Evolutionary conservation across 2,888 invertebrate genomes (phyloP).

Genomic region (Heliconius cydno): DNA sequence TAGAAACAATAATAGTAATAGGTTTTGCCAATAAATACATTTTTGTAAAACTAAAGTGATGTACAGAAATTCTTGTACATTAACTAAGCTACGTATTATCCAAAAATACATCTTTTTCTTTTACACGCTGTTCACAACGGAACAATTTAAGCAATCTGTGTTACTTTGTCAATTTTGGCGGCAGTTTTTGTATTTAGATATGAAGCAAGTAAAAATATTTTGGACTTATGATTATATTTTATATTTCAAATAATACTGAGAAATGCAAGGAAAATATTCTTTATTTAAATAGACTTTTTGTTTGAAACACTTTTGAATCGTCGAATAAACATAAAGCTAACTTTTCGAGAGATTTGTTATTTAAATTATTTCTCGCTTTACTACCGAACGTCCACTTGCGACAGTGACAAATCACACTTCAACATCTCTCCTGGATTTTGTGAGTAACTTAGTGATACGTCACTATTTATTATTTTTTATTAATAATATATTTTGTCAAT

Average conservation of each 20-base stretch:
- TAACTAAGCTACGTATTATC: background rate
- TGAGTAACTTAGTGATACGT: too few species aligned
- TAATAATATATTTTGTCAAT: too few species aligned
- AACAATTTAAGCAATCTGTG: background rate
- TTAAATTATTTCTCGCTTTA: too few species aligned
- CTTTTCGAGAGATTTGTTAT: too few species aligned
- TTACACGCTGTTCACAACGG: background rate
- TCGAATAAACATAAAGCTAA: too few species aligned
- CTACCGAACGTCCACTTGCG: too few species aligned
- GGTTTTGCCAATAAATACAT: background rate
- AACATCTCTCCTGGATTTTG: too few species aligned
- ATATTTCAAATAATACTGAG: background rate
- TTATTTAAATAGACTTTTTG: too few species aligned
- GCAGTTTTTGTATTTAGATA: background rate
- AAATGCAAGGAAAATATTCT: too few species aligned
- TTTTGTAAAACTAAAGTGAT: background rate
- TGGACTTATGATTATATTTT: background rate
- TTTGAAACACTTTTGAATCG: too few species aligned
- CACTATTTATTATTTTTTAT: too few species aligned
- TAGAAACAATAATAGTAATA: background rate
- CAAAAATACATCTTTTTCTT: background rate
- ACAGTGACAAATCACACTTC: too few species aligned
- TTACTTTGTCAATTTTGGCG: background rate
- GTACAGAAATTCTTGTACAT: background rate
- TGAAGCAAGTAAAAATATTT: background rate